Conservation (phyloP, 2,888 invertebrate genomes). For the Cheilosia pagana region DNA sequence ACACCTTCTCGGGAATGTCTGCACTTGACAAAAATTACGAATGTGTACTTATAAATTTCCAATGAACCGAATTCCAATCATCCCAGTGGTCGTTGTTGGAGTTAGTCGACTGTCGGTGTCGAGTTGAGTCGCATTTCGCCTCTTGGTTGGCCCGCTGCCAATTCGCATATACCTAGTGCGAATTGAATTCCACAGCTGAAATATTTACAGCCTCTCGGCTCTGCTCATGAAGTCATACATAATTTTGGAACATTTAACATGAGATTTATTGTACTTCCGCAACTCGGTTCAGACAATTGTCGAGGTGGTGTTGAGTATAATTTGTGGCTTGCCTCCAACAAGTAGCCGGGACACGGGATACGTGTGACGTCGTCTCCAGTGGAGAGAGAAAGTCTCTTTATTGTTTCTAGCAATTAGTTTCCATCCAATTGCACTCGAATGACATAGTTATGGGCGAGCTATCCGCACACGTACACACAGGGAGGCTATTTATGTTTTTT, state of each 20-base stretch:
- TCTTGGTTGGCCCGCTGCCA: slow-evolving; percentile 61
- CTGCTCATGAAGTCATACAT: slow-evolving; percentile 75
- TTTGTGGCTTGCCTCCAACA: slow-evolving; percentile 72
- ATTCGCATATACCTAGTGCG: slow-evolving; percentile 62
- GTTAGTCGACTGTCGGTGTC: slow-evolving; percentile 19
- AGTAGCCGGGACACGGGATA: slow-evolving; percentile 42
- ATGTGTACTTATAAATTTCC: slow-evolving; percentile 73
- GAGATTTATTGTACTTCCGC: slow-evolving; percentile 72
- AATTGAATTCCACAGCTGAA: slow-evolving; percentile 70
- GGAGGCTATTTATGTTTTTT: background rate
- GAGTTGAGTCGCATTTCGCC: background rate
- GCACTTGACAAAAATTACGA: slow-evolving; percentile 73
- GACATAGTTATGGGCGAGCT: slow-evolving; percentile 8
- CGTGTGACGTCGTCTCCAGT: background rate
- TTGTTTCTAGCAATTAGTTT: slow-evolving; percentile 64
- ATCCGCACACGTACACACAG: background rate
- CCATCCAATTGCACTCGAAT: slow-evolving; percentile 54
- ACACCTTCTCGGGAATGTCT: slow-evolving; percentile 40
- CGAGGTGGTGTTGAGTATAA: slow-evolving; percentile 66
- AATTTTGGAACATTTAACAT: slow-evolving; percentile 75
- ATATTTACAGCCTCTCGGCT: slow-evolving; percentile 61
- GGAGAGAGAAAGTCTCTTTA: slow-evolving; percentile 44
- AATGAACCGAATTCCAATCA: slow-evolving; percentile 67
- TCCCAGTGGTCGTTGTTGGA: slow-evolving; percentile 26
- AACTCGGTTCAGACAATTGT: slow-evolving; percentile 67